These are phyloP conservation scores for Clarias magur DNA, from an alignment of 2,113 vertebrate genomes.

Conservation along the genomic window DNA sequence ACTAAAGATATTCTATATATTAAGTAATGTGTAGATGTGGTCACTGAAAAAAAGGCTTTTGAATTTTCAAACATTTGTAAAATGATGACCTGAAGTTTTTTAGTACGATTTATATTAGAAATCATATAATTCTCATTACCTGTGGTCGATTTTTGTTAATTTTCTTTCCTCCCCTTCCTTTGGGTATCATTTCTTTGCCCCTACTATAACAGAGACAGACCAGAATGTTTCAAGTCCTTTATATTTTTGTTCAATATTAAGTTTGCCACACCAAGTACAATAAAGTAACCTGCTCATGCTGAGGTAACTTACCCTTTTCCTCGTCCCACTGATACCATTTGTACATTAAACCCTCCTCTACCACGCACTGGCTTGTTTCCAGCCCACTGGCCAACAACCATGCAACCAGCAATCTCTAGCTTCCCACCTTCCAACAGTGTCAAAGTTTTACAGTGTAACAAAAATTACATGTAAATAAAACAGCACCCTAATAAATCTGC, in stretches of 20 bases:
- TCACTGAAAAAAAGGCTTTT: neutral
- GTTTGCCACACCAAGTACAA: neutral
- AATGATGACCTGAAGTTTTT: neutral
- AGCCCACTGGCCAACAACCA: constrained; percentile 93
- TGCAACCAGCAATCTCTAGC: constrained; percentile 89
- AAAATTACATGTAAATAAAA: constrained; percentile 13
- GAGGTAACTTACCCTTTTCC: constrained; percentile 79
- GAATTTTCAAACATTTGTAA: neutral
- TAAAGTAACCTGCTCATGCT: neutral
- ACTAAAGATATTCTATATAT: neutral
- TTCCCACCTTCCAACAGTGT: constrained; percentile 79
- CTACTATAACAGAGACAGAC: constrained; percentile 66
- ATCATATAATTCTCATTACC: constrained; percentile 58
- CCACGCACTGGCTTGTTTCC: constrained; percentile 85
- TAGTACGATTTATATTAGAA: neutral
- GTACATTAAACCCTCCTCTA: constrained; percentile 86
- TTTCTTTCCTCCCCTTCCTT: constrained; percentile 80
- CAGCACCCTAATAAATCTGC: neutral
- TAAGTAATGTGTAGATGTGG: neutral
- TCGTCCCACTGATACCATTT: constrained; percentile 87
- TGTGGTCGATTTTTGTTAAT: constrained; percentile 70
- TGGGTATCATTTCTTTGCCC: constrained; percentile 79
- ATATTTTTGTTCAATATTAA: neutral
- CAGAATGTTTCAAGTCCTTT: neutral
- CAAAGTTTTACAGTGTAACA: neutral